Conservation (phyloP, 2,113 vertebrate genomes). For the Semnornis frantzii region DNA sequence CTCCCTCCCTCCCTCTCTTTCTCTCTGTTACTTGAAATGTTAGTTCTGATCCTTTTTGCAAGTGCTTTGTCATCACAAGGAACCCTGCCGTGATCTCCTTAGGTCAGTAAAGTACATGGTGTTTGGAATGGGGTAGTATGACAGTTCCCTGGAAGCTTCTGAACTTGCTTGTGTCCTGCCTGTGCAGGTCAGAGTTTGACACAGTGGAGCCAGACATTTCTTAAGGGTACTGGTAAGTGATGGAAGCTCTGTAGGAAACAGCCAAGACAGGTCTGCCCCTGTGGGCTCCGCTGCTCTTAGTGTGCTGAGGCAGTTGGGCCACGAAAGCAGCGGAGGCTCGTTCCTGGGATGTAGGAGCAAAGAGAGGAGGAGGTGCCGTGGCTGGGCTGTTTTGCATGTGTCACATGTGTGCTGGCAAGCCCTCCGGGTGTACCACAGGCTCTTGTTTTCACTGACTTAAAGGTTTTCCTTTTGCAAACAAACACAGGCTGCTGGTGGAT, state of each 20-base stretch:
- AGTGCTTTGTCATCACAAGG: accelerated
- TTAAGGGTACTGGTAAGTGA: not conserved
- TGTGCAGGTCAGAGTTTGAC: not conserved
- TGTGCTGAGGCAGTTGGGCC: not conserved
- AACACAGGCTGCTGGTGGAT: not conserved
- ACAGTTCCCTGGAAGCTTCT: not conserved
- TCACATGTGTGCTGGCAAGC: not conserved
- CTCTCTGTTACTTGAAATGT: not conserved
- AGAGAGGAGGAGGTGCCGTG: not conserved
- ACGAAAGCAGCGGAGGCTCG: not conserved
- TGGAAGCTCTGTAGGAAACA: not conserved
- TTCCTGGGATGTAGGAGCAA: not conserved
- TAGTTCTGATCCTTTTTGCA: not conserved
- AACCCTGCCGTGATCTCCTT: not conserved
- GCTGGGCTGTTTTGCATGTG: accelerated
- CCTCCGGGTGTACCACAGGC: not conserved
- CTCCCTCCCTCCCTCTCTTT: too few species aligned
- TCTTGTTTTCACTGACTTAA: slow-evolving; percentile 5
- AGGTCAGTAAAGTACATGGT: accelerated
- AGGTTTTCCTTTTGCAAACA: slow-evolving; percentile 6
- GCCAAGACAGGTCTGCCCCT: not conserved
- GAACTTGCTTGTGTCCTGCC: not conserved
- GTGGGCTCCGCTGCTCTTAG: not conserved
- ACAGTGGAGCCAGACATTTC: not conserved
- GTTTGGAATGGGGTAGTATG: not conserved